phyloP scores from a whole-genome alignment of 2,113 vertebrate genomes.

The Sminthopsis crassicaudata region DNA sequence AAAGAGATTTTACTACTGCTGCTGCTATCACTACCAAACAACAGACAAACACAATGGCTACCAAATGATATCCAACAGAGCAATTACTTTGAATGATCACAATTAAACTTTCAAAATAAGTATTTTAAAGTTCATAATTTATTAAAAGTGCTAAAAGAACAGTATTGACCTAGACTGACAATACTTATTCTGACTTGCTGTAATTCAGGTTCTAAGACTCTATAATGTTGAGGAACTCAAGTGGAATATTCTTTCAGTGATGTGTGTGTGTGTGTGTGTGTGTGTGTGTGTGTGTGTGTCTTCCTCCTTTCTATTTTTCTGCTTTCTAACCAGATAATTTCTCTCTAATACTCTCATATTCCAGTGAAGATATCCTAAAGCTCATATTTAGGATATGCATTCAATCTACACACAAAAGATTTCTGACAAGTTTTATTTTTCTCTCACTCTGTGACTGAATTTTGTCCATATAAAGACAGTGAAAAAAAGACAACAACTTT shows the following conservation, averaged over 20 bases:
- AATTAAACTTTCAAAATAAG: slow-evolving; percentile 10
- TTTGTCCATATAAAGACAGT: not conserved
- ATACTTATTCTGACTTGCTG: not conserved
- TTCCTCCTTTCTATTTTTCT: not conserved
- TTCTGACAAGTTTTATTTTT: too few relatives aligned
- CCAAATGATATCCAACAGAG: not conserved
- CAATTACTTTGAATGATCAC: not conserved
- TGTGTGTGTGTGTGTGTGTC: too few relatives aligned
- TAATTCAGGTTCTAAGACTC: slow-evolving; percentile 10
- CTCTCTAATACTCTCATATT: not conserved
- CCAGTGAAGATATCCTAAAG: not conserved
- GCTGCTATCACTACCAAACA: not conserved
- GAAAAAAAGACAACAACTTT: not conserved
- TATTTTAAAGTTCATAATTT: not conserved
- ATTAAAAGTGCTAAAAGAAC: slow-evolving; percentile 4
- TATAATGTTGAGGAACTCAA: not conserved
- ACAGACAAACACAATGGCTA: not conserved
- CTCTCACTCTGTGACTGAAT: slow-evolving; percentile 16
- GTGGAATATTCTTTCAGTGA: not conserved
- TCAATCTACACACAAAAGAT: too few relatives aligned
- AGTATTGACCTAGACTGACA: not conserved
- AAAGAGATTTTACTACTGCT: too few relatives aligned
- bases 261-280: not conserved
- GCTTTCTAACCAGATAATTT: not conserved
- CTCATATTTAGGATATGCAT: too few relatives aligned